phyloP scores from a whole-genome alignment of 23 tunicate species.

The Phallusia fumigata region DNA sequence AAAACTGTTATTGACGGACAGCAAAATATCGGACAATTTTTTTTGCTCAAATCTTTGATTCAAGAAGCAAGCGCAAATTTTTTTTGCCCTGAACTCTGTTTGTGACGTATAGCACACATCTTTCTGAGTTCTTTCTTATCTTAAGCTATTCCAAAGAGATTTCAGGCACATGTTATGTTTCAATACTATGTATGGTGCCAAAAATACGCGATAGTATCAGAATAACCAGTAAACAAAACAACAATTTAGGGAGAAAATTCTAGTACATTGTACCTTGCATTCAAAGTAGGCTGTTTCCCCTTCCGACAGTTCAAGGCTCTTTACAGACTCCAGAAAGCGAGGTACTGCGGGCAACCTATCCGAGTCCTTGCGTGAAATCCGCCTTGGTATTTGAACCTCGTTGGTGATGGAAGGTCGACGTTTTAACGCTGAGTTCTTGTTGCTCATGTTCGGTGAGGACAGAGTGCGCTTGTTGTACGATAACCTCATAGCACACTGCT shows the following conservation, averaged over 20 bases:
- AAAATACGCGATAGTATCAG: no score
- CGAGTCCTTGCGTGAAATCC: slow-evolving; percentile 20
- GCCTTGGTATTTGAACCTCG: slow-evolving; percentile 28
- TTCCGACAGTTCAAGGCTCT: slow-evolving; percentile 17
- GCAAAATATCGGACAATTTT: no score
- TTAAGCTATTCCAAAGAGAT: no score
- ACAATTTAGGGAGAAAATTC: neutral
- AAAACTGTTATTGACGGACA: no score
- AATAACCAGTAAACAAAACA: neutral
- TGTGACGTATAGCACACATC: no score
- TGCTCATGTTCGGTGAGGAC: neutral
- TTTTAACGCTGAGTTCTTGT: neutral
- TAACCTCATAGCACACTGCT: neutral
- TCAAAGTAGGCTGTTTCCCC: slow-evolving; percentile 35
- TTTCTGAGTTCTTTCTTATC: no score
- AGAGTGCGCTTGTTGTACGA: neutral
- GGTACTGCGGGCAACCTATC: slow-evolving; percentile 29
- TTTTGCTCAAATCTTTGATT: no score
- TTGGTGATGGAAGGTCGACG: slow-evolving; percentile 31
- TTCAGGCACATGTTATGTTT: no score
- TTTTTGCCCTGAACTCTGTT: no score
- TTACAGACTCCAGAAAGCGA: slow-evolving; percentile 23
- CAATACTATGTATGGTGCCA: no score
- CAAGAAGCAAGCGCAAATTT: no score
- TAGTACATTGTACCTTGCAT: slow-evolving; percentile 28